Base-by-base conservation (phyloP, 1,140 invertebrate genomes). In the Grapholita molesta region DNA sequence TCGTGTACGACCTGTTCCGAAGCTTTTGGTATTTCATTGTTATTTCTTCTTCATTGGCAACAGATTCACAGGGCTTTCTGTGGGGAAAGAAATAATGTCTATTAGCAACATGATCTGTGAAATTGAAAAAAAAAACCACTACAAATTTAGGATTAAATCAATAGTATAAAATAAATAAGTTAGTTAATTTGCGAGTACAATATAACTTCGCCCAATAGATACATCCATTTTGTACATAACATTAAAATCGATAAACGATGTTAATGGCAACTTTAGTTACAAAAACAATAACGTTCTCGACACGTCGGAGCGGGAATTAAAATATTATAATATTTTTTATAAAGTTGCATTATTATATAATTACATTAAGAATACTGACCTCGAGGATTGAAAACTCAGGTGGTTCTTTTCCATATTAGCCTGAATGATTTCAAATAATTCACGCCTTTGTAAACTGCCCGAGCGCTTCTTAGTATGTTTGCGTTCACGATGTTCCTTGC, bases 371-470 rank as follows among this genome's bases (percentile, higher is more conserved):
- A 21, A 53, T 25, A 80, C 79, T 91, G 90, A 96, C 95, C 95
- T 95, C 87, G 94, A 94, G 85, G 95, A 93, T 93, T 96, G 95
- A 94, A 96, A 96, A 94, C 95, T 95, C 92, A 96, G 92, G 88
- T 97, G 96, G 89, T 97, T 97, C 90, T 97, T 96, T 88, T 97
- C 96, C 96, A 98, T 97, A 86, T 97, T 97, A 68, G 96, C 96
- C 89, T 97, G 95, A 78, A 97, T 96, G 75, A 97, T 96, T 91
- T 97, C 96, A 67, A 97, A 94, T 72, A 97, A 93, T 89, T 97
- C 96, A 81, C 96, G 95, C 74, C 96, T 93, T 82, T 97, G 96
- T 72, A 96, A 92, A 69, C 95, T 95, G 68, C 95, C 94, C 25
- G 94, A 95, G 71, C 94, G 93, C 73, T 93, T 93, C 71, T 93